These are phyloP conservation scores for Ptychobarbus kaznakovi DNA, from an alignment of 2,797 vertebrate genomes.

Conservation along the genomic window DNA sequence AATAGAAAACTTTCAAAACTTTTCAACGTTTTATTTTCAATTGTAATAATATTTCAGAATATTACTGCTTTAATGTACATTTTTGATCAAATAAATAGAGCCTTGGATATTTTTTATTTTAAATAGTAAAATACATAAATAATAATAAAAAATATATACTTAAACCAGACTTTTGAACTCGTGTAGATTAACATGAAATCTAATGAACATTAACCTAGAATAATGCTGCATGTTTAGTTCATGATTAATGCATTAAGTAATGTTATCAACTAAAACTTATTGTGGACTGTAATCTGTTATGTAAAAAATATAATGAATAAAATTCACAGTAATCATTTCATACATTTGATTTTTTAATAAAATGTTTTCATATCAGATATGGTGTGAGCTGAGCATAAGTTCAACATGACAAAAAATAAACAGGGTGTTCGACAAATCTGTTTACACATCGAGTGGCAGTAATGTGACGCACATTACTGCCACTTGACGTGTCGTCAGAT, in stretches of 20 bases:
- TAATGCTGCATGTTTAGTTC: background rate
- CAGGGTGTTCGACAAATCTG: background rate
- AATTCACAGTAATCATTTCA: background rate
- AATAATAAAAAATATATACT: background rate
- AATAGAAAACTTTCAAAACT: background rate
- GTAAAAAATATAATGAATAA: background rate
- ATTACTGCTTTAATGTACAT: background rate
- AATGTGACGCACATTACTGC: background rate
- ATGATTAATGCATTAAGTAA: background rate
- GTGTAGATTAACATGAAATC: background rate
- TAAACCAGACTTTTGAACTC: background rate
- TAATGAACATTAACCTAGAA: background rate
- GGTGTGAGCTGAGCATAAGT: background rate
- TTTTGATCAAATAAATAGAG: background rate
- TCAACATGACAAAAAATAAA: background rate
- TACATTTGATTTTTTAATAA: background rate
- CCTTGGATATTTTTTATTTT: background rate
- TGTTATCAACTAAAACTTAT: background rate
- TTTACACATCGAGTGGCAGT: background rate
- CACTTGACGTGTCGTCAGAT: background rate
- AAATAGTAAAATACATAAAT: too few relatives aligned
- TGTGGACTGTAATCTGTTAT: background rate
- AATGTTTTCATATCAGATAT: background rate
- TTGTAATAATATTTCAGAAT: background rate
- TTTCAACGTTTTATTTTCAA: background rate